Evolutionary conservation across 2,888 invertebrate species (phyloP), one percentile per base, ranked within the genome.

Genomic region (Cantharis rufa): DNA sequence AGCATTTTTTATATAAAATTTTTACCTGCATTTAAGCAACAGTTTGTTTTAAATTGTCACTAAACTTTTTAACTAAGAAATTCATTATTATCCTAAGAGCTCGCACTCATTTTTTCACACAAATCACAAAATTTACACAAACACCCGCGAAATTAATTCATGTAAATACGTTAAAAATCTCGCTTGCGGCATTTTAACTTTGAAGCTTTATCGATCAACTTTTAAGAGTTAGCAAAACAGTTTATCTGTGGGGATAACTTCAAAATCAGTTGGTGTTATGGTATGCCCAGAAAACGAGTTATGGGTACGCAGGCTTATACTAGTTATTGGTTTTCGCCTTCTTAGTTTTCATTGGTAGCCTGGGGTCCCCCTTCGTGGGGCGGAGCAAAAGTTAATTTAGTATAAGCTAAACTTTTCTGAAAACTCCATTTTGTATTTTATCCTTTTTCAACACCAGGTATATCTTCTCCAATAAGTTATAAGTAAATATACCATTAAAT

Each of bases 161-260:
- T n/a, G 9, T n/a, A 48, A 48, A 48, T 48, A 3, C 48, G 48
- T 66, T 16, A n/a, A n/a, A 66, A 24, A 24, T n/a, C n/a, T 66
- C 9, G 16, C 18, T 24, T 66, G 21, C 16, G 15, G 24, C 18
- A 66, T 66, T 18, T 66, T 66, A 66, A 18, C 24, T 66, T 81
- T 79, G 80, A 79, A 77, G 80, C 77, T 73, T 80, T 80, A 74
- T 76, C 74, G 79, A 80, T 77, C 74, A 77, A 77, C 80, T 80
- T 80, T 81, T 75, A 79, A 79, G 82, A 77, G 80, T 80, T 81
- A 80, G 81, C 82, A 82, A 83, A 83, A 81, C 81, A 79, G 81
- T 82, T 80, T 82, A 82, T 82, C 82, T 83, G 81, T 79, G 80
- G 81, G 82, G 81, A 82, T 83, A 82, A 82, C 82, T 82, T 79